phyloP scores from a whole-genome alignment of 2,113 vertebrate species.

The Aptenodytes patagonicus region DNA sequence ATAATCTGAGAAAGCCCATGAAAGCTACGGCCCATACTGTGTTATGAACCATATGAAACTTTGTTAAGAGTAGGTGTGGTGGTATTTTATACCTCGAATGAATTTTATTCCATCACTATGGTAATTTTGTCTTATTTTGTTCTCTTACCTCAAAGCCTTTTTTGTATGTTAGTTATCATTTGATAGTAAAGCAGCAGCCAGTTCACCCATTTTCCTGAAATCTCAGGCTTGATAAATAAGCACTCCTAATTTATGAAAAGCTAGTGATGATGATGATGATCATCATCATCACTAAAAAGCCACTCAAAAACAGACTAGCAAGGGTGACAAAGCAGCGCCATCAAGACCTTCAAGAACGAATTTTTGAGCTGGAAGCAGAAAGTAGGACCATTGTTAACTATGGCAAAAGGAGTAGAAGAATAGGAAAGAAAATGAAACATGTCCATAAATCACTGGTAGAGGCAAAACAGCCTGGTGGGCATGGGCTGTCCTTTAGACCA shows the following conservation, averaged over 20 bases:
- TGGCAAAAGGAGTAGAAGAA: neutral
- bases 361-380: neutral
- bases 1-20: neutral
- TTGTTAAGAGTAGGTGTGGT: neutral
- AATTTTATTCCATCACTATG: neutral
- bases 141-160: neutral
- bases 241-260: neutral
- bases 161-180: neutral
- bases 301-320: neutral
- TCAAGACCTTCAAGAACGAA: neutral
- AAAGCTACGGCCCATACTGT: neutral
- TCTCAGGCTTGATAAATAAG: neutral
- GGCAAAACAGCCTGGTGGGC: neutral
- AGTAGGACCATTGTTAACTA: neutral
- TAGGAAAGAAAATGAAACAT: neutral
- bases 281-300: neutral
- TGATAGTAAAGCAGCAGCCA: neutral
- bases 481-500: neutral
- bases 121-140: neutral
- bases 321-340: neutral
- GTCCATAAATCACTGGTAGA: neutral
- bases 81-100: neutral
- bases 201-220: neutral
- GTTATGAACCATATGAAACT: neutral
- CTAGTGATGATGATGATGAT: neutral